Conservation (phyloP, 2,797 vertebrate genomes). For the Enteromius argenteus region DNA sequence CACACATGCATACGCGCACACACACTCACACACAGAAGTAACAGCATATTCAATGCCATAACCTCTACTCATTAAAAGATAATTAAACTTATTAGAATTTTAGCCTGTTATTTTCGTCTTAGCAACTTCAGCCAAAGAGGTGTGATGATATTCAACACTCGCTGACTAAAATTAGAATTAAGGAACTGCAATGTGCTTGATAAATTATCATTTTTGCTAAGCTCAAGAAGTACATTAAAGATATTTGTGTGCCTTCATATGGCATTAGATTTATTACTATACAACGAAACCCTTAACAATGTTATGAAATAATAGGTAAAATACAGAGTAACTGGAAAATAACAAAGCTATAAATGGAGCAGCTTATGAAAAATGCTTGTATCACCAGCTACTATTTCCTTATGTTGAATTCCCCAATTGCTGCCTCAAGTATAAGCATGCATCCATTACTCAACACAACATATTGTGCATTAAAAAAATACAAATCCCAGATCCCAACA, state of each 20-base stretch:
- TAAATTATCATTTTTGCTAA: background rate
- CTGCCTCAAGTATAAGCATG: background rate
- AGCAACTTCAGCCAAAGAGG: conserved; percentile 46
- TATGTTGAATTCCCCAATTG: background rate
- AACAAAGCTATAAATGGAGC: conserved; percentile 15
- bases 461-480: background rate
- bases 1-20: conserved; percentile 5
- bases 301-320: conserved; percentile 16
- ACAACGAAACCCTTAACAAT: background rate
- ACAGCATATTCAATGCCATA: conserved; percentile 23
- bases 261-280: background rate
- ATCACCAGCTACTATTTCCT: background rate
- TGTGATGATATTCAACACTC: conserved; percentile 36
- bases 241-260: conserved; percentile 12
- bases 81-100: conserved; percentile 64
- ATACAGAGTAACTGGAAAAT: background rate
- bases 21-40: background rate
- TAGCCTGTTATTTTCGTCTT: conserved; percentile 53
- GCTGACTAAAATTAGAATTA: conserved; percentile 29
- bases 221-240: conserved; percentile 6
- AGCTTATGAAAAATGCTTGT: conserved; percentile 5
- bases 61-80: conserved; percentile 63
- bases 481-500: background rate
- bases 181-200: background rate
- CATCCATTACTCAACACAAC: background rate